Evolutionary conservation across 2,888 invertebrate species (phyloP).

Genomic region (Eupithecia vulgata): DNA sequence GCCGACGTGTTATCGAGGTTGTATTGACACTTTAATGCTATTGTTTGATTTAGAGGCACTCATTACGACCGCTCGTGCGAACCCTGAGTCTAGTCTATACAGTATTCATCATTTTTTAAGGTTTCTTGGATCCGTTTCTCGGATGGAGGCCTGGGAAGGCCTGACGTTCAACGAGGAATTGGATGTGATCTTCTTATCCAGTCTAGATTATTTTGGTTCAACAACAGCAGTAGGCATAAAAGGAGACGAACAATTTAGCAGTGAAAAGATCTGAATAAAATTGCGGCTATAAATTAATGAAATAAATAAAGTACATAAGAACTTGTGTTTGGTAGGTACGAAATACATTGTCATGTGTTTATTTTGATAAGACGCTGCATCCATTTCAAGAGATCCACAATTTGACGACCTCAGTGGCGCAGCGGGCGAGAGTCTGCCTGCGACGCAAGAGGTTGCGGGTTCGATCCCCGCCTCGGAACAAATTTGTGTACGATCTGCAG

Average conservation of each 20-base stretch:
- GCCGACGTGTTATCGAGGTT: slow-evolving; percentile 79
- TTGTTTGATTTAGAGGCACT: slow-evolving; percentile 83
- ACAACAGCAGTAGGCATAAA: neutral
- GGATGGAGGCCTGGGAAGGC: neutral
- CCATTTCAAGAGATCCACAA: slow-evolving; percentile 18
- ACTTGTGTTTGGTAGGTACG: neutral
- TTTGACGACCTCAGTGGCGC: no score
- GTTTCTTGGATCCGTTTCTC: neutral
- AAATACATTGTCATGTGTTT: slow-evolving; percentile 5
- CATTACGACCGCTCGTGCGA: slow-evolving; percentile 74
- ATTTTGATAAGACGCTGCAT: neutral
- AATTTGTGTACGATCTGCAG: no score
- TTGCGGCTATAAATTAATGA: neutral
- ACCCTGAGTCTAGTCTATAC: slow-evolving; percentile 54
- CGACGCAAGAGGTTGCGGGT: no score
- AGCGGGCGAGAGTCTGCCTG: no score
- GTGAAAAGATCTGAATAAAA: neutral
- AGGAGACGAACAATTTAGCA: no score
- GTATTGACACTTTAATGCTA: slow-evolving; percentile 84
- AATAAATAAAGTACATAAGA: neutral
- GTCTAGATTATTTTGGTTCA: neutral
- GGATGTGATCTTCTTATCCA: neutral
- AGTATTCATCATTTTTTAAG: slow-evolving; percentile 64
- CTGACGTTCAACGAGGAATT: neutral
- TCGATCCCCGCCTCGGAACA: no score